Conservation (phyloP, 2,113 vertebrate genomes). For the Aegithalos caudatus region DNA sequence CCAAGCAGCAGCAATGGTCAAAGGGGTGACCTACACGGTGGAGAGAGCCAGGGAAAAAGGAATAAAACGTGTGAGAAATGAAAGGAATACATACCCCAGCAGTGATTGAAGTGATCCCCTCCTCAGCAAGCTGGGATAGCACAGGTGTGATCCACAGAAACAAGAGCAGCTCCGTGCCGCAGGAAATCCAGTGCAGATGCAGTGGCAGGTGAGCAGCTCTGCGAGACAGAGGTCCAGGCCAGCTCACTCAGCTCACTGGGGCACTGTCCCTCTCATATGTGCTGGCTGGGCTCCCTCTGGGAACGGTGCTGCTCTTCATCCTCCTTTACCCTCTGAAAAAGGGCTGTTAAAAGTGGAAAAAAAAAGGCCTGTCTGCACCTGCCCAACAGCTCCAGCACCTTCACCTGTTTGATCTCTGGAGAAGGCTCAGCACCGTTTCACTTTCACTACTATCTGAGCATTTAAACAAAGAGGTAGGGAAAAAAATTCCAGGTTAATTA, state of each 20-base stretch:
- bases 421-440: not conserved
- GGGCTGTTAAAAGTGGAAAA: not conserved
- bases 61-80: not conserved
- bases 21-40: not conserved
- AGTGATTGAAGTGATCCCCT: accelerated
- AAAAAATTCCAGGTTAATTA: not conserved
- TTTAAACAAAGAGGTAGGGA: not conserved
- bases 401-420: not conserved
- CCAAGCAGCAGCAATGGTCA: accelerated
- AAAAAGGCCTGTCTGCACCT: not conserved
- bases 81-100: not conserved
- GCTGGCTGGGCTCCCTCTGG: accelerated
- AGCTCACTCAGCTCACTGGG: not conserved
- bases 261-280: accelerated
- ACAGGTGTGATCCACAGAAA: not conserved
- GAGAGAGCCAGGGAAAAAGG: not conserved
- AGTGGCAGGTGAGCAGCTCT: not conserved
- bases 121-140: accelerated
- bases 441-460: not conserved
- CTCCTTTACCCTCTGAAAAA: not conserved
- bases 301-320: not conserved
- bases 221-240: not conserved
- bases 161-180: accelerated
- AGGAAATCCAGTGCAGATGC: not conserved
- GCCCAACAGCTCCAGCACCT: not conserved